Evolutionary conservation across 2,113 vertebrate genomes (phyloP).

Genomic region (Channa argus): DNA sequence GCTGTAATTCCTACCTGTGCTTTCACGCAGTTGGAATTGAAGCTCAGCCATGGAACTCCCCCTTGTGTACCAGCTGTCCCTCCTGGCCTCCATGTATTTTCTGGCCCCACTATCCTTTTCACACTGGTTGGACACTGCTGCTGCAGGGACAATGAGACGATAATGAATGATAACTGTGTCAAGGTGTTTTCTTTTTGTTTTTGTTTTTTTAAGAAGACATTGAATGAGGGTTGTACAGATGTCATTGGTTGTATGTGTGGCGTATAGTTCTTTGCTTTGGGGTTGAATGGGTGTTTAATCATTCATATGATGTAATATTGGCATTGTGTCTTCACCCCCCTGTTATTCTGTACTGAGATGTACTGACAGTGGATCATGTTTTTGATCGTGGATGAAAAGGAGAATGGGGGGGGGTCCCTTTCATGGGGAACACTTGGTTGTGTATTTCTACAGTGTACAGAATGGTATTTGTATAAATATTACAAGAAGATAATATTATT

Average conservation of each 20-base stretch:
- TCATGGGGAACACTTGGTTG: conserved; percentile 57
- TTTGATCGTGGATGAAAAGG: conserved; percentile 62
- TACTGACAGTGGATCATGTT: conserved; percentile 55
- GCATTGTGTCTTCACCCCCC: conserved; percentile 61
- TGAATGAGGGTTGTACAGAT: conserved; percentile 77
- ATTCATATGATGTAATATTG: conserved; percentile 74
- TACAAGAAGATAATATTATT: conserved; percentile 82
- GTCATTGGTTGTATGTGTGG: conserved; percentile 66
- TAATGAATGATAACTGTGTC: conserved; percentile 76
- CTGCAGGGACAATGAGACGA: conserved; percentile 67
- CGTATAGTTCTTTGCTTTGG: conserved; percentile 72
- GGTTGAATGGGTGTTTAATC: conserved; percentile 78
- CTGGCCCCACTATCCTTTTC: conserved; percentile 37
- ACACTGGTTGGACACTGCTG: conserved; percentile 55
- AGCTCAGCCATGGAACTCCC: conserved; percentile 63
- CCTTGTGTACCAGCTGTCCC: conserved; percentile 43
- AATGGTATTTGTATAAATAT: conserved; percentile 92
- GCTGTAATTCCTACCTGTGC: conserved; percentile 71
- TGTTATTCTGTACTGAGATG: conserved; percentile 61
- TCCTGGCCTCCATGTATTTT: conserved; percentile 25
- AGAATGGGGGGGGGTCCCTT: conserved; percentile 24
- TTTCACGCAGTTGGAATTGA: conserved; percentile 54
- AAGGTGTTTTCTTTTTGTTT: conserved; percentile 52
- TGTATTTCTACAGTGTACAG: conserved; percentile 92
- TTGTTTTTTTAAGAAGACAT: conserved; percentile 39